Percentiles rank a stretch among this genome's conserved stretches.
Evolutionary conservation across 2,888 invertebrate genomes (phyloP).

Genomic region (Coenonympha arcania): DNA sequence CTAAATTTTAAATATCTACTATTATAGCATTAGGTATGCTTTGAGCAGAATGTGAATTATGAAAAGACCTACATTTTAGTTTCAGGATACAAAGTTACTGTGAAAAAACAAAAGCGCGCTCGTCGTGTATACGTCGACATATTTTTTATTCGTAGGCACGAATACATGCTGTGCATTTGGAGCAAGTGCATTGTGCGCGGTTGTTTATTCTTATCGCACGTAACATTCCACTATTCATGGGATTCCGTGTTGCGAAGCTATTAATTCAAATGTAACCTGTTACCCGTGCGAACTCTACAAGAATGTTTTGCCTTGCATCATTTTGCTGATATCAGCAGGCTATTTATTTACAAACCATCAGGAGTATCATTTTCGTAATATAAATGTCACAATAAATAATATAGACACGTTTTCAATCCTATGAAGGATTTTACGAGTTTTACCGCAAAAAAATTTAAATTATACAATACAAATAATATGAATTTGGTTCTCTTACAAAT

Average conservation of each 20-base stretch:
- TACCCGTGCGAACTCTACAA: neutral
- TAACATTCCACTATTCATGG: neutral
- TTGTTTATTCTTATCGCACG: slow-evolving; percentile 10
- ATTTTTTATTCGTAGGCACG: neutral
- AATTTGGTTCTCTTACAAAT: too few species aligned
- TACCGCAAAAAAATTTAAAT: too few species aligned
- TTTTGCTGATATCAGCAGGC: too few species aligned
- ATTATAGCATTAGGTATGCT: too few species aligned
- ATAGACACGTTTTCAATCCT: too few species aligned
- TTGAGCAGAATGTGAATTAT: neutral
- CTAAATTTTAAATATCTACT: too few species aligned
- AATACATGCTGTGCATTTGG: slow-evolving; percentile 5
- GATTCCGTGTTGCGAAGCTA: neutral
- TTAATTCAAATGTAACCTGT: neutral
- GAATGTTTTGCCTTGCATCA: too few species aligned
- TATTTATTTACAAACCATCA: too few species aligned
- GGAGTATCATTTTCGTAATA: too few species aligned
- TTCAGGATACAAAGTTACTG: slow-evolving; percentile 11
- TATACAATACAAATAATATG: too few species aligned
- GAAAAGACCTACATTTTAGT: neutral
- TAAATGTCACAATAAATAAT: too few species aligned
- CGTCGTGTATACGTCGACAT: slow-evolving; percentile 7
- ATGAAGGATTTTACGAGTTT: too few species aligned
- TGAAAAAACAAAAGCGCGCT: slow-evolving; percentile 6
- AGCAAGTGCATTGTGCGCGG: slow-evolving; percentile 7